Evolutionary conservation across 35 echinoderm and acorn worm species (phyloP), one percentile per base, ranked within the genome.

Genomic region (Amphiura filiformis): DNA sequence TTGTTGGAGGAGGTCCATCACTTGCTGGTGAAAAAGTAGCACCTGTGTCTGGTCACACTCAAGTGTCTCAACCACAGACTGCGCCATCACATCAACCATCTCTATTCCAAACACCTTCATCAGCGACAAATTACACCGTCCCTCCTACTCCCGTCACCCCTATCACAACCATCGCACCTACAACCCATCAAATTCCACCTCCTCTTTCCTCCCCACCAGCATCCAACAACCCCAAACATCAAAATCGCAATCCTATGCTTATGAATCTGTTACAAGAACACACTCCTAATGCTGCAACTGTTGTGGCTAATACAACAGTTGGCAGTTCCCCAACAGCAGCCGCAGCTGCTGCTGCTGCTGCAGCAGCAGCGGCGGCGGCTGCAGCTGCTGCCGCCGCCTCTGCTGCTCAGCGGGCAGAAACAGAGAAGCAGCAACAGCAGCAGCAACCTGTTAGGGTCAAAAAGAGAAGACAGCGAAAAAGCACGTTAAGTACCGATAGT

Each of bases 251-350:
- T 49, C 96, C 96, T 23, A 99, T 99, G 96, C 76, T 99, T 31
- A 94, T 94, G 83, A 90, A 92, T 83, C 87, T 99, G 0, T 85
- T 99, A 34, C 96, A 94, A 61, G 93, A 94, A 32, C 96, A 86
- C 30, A 91, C 89, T 80, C 88, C 76, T 30, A 80, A 88, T 38
- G 57, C 84, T 35, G 38, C 90, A 23, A 80, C 76, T 13, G 56
- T 92, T 28, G 52, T 87, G 52, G 84, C 78, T 1, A 86, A 82
- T 85, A 49, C 64, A 34, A 40, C 82, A 15, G 49, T 75, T 40
- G 18, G 31, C 56, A 85, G 26, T 65, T 26, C 83, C 13, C 83
- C 83, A 34, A 23, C 56, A 0, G 49, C 44, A 34, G 49, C 31
- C 20, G 83, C 83, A 20, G 61, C 61, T 26, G 9, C 61, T 26